Percentiles rank a stretch among this genome's conserved stretches.
These are phyloP conservation scores for Zapornia atra DNA, from an alignment of 2,113 vertebrate species.

Conservation along the genomic window DNA sequence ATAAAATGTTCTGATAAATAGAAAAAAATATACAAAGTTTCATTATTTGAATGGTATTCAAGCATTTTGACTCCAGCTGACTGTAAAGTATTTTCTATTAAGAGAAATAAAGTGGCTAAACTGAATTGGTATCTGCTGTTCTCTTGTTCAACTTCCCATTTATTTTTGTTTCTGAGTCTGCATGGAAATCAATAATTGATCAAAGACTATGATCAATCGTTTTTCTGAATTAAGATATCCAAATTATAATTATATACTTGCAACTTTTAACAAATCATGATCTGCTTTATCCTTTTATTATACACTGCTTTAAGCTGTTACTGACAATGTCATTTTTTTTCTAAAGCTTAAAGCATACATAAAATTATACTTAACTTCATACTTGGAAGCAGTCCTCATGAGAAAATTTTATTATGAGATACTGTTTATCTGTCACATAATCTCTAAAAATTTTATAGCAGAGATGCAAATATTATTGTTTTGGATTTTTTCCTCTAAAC, in stretches of 20 bases:
- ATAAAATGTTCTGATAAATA: neutral
- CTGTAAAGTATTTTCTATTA: neutral
- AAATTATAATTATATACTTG: neutral
- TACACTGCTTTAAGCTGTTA: neutral
- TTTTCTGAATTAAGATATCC: neutral
- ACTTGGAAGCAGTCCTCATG: neutral
- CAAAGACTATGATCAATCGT: neutral
- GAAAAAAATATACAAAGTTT: neutral
- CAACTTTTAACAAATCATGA: neutral
- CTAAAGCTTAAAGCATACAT: neutral
- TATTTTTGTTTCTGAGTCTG: neutral
- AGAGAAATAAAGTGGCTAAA: neutral
- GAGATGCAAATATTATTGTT: neutral
- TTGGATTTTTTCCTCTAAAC: accelerated
- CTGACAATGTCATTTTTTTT: neutral
- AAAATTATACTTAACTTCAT: neutral
- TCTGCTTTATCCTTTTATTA: neutral
- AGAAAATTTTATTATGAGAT: neutral
- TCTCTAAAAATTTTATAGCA: neutral
- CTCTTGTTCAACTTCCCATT: neutral
- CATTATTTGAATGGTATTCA: neutral
- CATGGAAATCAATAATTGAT: neutral
- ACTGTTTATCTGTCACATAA: neutral
- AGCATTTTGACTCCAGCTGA: neutral
- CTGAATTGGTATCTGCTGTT: neutral